A percentile compares a stretch with the other conserved stretches of the same genome.
Evolutionary conservation across 2,113 vertebrate genomes (phyloP).

Genomic region (Meleagris gallopavo): DNA sequence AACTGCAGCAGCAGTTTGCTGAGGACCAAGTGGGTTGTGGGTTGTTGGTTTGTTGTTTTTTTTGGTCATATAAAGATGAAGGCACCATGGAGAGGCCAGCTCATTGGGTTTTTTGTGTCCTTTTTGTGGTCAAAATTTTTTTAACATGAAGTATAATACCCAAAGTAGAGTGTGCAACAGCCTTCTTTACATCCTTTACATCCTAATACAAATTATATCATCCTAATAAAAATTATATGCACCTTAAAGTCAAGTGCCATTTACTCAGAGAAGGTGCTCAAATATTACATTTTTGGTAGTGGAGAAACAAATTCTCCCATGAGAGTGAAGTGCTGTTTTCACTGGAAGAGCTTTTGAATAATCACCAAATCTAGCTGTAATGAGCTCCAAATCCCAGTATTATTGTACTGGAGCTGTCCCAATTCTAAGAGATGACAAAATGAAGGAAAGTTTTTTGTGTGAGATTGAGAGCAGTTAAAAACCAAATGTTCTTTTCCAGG

Average conservation of each 20-base stretch:
- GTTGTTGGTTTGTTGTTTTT: too few relatives aligned
- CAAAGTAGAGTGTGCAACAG: not conserved
- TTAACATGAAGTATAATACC: not conserved
- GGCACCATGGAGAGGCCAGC: not conserved
- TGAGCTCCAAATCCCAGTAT: not conserved
- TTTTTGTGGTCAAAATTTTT: not conserved
- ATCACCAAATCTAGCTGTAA: not conserved
- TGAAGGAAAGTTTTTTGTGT: not conserved
- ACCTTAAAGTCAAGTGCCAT: not conserved
- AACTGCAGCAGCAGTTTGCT: not conserved
- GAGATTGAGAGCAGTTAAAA: not conserved
- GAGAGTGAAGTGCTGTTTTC: not conserved
- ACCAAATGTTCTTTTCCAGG: conserved; percentile 72
- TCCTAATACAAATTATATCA: too few relatives aligned
- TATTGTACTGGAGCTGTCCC: not conserved
- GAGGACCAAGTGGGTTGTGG: not conserved
- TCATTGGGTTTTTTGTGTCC: not conserved
- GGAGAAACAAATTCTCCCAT: not conserved
- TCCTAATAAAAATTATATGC: not conserved
- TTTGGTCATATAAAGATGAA: not conserved
- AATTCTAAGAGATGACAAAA: not conserved
- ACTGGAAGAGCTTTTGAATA: not conserved
- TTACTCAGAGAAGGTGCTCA: not conserved
- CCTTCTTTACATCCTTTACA: not conserved
- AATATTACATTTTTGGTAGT: not conserved